These are phyloP conservation scores for Acipenser oxyrinchus DNA, from an alignment of 2,797 vertebrate genomes.

Conservation along the genomic window DNA sequence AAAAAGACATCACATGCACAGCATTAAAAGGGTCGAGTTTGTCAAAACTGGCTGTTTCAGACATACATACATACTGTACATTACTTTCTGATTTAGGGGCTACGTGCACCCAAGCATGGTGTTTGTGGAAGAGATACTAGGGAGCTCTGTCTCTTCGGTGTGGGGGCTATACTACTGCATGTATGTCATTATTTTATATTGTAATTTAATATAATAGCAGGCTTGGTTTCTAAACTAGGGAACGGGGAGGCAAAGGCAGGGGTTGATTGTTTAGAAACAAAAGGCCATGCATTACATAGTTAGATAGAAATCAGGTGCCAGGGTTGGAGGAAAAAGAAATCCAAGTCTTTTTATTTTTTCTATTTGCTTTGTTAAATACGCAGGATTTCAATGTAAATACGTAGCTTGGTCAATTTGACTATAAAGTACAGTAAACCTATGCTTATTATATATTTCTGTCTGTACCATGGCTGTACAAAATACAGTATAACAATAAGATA, in stretches of 20 bases:
- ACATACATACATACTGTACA: neutral
- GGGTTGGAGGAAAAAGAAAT: neutral
- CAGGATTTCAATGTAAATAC: too few species aligned
- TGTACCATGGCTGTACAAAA: too few species aligned
- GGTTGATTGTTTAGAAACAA: slow-evolving; percentile 11
- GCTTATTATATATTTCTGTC: too few species aligned
- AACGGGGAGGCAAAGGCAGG: slow-evolving; percentile 14
- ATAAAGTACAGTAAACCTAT: too few species aligned
- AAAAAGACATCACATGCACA: slow-evolving; percentile 69
- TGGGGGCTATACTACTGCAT: neutral
- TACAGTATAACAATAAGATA: too few species aligned
- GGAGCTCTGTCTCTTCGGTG: neutral
- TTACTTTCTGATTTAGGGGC: slow-evolving; percentile 8
- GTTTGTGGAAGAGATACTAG: neutral
- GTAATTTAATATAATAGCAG: neutral
- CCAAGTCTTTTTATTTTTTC: neutral
- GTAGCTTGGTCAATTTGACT: too few species aligned
- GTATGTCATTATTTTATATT: slow-evolving; percentile 6
- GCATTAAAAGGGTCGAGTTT: slow-evolving; percentile 46
- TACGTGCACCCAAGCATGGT: slow-evolving; percentile 15
- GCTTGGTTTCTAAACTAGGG: slow-evolving; percentile 12
- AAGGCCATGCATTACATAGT: slow-evolving; percentile 2
- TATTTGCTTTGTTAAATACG: too few species aligned
- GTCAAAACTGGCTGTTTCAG: slow-evolving; percentile 75
- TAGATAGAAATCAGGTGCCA: neutral